These are phyloP conservation scores for Philhelius pedissequus DNA, from an alignment of 2,888 invertebrate species.

Conservation along the genomic window DNA sequence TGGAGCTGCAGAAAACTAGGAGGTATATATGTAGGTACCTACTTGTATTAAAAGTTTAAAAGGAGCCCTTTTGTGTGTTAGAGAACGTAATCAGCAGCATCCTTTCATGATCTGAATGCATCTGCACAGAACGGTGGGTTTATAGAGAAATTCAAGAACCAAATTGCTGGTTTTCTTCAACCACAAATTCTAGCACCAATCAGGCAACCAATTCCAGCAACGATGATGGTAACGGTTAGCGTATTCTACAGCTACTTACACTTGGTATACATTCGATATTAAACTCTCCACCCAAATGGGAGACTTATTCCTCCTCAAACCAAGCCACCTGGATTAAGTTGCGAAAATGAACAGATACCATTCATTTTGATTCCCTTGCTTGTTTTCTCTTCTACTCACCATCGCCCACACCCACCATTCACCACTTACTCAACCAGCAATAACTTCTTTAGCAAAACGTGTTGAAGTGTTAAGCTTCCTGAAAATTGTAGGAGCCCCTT, in stretches of 20 bases:
- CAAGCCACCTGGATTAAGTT: constrained; percentile 66
- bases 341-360: constrained; percentile 58
- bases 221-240: constrained; percentile 32
- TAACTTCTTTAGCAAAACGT: constrained; percentile 34
- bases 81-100: constrained; percentile 49
- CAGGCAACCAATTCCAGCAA: constrained; percentile 29
- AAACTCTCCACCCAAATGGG: not conserved
- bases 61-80: constrained; percentile 23
- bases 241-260: not conserved
- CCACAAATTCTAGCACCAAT: constrained; percentile 48
- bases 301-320: not conserved
- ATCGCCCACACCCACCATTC: not conserved
- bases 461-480: constrained; percentile 68
- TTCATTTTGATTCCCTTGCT: constrained; percentile 30
- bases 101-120: constrained; percentile 42
- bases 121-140: constrained; percentile 5
- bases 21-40: not conserved
- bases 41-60: not conserved
- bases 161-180: constrained; percentile 51
- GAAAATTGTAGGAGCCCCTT: constrained; percentile 61
- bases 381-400: not conserved
- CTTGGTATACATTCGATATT: constrained; percentile 42
- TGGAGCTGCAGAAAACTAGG: not conserved
- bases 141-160: not conserved
- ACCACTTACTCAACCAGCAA: not conserved